Base-by-base conservation (phyloP, 2,888 invertebrate genomes). In the Axea sp. region DNA sequence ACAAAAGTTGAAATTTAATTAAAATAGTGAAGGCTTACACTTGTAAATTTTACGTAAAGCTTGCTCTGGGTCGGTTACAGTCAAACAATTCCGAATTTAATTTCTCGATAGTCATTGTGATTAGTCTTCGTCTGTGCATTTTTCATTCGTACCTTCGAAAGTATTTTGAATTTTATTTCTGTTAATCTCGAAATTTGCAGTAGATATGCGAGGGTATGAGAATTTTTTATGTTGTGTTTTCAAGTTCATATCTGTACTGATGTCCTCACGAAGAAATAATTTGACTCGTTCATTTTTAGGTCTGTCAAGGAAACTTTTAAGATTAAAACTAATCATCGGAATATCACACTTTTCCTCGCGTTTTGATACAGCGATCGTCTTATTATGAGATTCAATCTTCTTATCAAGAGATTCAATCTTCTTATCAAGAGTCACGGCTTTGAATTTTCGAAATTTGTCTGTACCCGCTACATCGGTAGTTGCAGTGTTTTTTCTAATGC, bases 1-100 rank as follows among this genome's bases (percentile, higher is more conserved):
- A 47, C 30, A 17, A 47, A 47, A 47, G 47, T 31, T 30, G 31
- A 17, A 17, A 30, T 31, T 30, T 3, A 30, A 49, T 49, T 33
- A 12, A 24, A 8, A 19, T 31, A 19, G 5, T 11, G 2, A 6
- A 14, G 22, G 39, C 22, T 39, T 39, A 39, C 39, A 22, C 22
- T 39, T 11, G 39, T 22, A 22, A 39, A 22, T 39, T 19, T 22
- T 22, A 22, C 22, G 11, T 3, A 39, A 22, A 39, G 19, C 14
- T 9, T 9, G 9, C 6, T 11, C 39, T 22, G 9, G 22, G 39
- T 22, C 39, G 19, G 19, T 33, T n/a, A n/a, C n/a, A n/a, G n/a
- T n/a, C n/a, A n/a, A n/a, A n/a, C n/a, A n/a, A n/a, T n/a, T n/a
- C n/a, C n/a, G n/a, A n/a, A n/a, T n/a, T n/a, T n/a, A n/a, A n/a